Evolutionary conservation across 1,140 invertebrate genomes (phyloP), one percentile per base, ranked within the genome.

Genomic region (Sycophila sp.): DNA sequence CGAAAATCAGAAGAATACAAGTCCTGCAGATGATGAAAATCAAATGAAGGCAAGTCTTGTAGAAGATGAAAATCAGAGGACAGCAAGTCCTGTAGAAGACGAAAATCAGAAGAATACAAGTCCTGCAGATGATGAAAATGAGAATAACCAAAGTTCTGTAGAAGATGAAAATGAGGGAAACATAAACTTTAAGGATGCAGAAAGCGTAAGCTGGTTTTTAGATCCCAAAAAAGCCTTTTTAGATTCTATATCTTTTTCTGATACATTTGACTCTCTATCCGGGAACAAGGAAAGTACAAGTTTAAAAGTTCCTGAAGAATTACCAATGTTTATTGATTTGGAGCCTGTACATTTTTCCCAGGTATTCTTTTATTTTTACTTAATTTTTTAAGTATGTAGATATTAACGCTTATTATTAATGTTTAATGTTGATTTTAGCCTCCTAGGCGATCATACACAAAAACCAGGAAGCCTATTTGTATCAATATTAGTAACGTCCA

Each of bases 321-420:
- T 74, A 28, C 75, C 77, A 13, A 59, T 84, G 5, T 84, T 84
- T 62, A 49, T 69, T 17, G 81, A 84, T 73, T 40, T 76, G 2
- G 81, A 83, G 59, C 81, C 82, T 6, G 59, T 67, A n/a, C 81
- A 79, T 65, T 84, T 83, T 66, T 71, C 51, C 24, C 6, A 77
- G 75, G 82, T 84, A 79, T 68, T 30, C 68, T 55, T n/a, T n/a
- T n/a, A n/a, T n/a, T n/a, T n/a, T n/a, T n/a, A n/a, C n/a, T n/a
- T n/a, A n/a, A n/a, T n/a, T n/a, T n/a, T n/a, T n/a, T n/a, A n/a
- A n/a, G n/a, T n/a, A n/a, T n/a, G n/a, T n/a, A n/a, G n/a, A n/a
- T n/a, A n/a, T n/a, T n/a, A n/a, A n/a, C n/a, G n/a, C n/a, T n/a
- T n/a, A n/a, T n/a, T n/a, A n/a, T 58, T 34, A 36, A 58, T 15